phyloP scores from a whole-genome alignment of 2,888 invertebrate genomes.

The Mythimna vitellina region DNA sequence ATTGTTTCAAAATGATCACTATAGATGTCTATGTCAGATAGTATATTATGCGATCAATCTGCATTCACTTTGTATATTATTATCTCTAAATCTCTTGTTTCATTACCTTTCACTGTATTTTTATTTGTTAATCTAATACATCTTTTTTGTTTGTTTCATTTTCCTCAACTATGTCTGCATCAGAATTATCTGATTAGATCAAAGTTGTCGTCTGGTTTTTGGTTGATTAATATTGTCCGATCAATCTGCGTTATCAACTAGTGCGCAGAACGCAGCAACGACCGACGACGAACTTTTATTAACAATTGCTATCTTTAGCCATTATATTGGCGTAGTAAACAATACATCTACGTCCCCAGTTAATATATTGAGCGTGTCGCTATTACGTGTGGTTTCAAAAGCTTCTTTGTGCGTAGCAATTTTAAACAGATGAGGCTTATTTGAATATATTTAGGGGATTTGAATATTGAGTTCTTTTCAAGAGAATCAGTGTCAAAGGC shows the following conservation, averaged over 20 bases:
- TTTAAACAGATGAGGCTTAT: neutral
- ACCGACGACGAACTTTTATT: conserved; percentile 24
- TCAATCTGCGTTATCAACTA: conserved; percentile 52
- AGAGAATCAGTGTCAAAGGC: neutral
- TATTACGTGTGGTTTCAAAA: conserved; percentile 33
- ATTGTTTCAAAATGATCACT: too few relatives aligned
- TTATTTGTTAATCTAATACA: neutral
- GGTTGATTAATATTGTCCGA: conserved; percentile 6
- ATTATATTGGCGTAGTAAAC: conserved; percentile 31
- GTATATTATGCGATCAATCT: conserved; percentile 41
- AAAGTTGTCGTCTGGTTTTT: too few relatives aligned
- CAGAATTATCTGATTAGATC: neutral
- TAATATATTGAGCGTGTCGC: neutral
- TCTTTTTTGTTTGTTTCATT: neutral
- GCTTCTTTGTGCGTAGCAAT: conserved; percentile 5
- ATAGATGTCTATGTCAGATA: neutral
- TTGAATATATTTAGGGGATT: neutral
- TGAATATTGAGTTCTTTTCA: neutral
- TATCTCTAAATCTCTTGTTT: neutral
- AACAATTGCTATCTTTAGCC: conserved; percentile 54
- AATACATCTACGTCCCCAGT: conserved; percentile 4
- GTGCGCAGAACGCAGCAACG: conserved; percentile 24
- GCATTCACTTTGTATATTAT: conserved; percentile 5
- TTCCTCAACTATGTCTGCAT: conserved; percentile 24
- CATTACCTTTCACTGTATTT: neutral